A percentile compares a stretch with the other conserved stretches of the same genome.
phyloP scores from a whole-genome alignment of 2,797 vertebrate species.

The Nasua narica region DNA sequence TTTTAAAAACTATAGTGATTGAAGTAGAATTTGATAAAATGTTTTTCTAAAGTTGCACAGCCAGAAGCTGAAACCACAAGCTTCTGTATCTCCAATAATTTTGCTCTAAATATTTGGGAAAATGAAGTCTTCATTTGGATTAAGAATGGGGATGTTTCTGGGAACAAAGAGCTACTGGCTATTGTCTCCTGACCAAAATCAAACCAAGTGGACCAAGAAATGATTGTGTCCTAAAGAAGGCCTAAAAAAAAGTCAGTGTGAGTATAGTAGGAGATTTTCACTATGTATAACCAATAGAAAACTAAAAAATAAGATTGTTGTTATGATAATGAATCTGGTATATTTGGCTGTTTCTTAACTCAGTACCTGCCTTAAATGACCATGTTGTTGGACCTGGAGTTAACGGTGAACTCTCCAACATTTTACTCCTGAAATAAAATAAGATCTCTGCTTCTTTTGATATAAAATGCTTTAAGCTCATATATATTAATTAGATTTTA shows the following conservation, averaged over 20 bases:
- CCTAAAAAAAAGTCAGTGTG: not conserved
- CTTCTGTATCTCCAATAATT: not conserved
- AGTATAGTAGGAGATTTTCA: not conserved
- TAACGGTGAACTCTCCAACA: not conserved
- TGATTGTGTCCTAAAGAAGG: conserved; percentile 8
- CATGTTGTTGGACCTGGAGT: not conserved
- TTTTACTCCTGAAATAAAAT: not conserved
- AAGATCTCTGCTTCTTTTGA: not conserved
- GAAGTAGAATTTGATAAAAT: not conserved
- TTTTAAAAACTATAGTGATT: not conserved
- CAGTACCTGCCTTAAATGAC: not conserved
- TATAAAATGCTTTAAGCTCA: conserved; percentile 12
- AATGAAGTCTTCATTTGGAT: not conserved
- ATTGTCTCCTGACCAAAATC: conserved; percentile 30
- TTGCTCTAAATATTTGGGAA: not conserved
- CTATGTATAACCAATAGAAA: not conserved
- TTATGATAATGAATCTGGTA: not conserved
- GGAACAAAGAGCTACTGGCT: not conserved
- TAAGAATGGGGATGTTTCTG: conserved; percentile 28
- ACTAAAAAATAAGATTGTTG: not conserved
- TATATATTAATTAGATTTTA: conserved; percentile 28
- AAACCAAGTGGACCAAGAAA: conserved; percentile 41
- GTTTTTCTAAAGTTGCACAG: not conserved
- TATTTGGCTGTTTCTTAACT: not conserved
- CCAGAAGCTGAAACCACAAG: not conserved